These are phyloP conservation scores for Olivierus martensii DNA, from an alignment of 1,140 invertebrate species.

Conservation along the genomic window DNA sequence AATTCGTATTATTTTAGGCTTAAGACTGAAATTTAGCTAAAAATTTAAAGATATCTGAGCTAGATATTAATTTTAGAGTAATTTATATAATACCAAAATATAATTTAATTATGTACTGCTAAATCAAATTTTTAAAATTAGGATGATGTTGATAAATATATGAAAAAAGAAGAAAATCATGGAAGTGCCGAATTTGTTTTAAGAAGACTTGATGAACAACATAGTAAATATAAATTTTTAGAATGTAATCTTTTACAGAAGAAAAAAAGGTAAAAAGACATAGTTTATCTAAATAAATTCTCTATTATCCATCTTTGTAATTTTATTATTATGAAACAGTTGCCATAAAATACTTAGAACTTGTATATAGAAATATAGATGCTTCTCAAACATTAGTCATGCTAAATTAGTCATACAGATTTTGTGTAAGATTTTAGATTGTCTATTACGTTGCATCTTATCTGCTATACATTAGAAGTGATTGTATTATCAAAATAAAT, in stretches of 20 bases:
- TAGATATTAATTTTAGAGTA: too few relatives aligned
- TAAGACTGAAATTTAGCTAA: neutral
- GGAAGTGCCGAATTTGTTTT: slow-evolving; percentile 67
- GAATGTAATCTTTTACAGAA: slow-evolving; percentile 77
- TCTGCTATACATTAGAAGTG: too few relatives aligned
- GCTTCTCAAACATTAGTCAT: too few relatives aligned
- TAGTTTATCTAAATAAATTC: too few relatives aligned
- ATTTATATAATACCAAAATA: neutral
- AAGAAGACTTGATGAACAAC: slow-evolving; percentile 72
- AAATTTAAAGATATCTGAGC: neutral
- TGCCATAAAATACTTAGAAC: too few relatives aligned
- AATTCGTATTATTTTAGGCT: slow-evolving; percentile 24
- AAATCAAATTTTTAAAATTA: slow-evolving; percentile 37
- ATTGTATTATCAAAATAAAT: too few relatives aligned
- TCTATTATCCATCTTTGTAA: too few relatives aligned
- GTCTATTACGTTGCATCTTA: too few relatives aligned
- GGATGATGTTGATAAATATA: slow-evolving; percentile 93
- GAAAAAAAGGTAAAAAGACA: slow-evolving; percentile 55
- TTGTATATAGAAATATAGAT: too few relatives aligned
- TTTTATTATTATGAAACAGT: too few relatives aligned
- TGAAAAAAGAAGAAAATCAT: slow-evolving; percentile 65
- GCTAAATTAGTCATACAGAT: too few relatives aligned
- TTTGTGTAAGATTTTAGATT: too few relatives aligned
- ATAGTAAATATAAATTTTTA: slow-evolving; percentile 95
- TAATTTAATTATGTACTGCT: slow-evolving; percentile 9